Evolutionary conservation across 2,113 vertebrate genomes (phyloP), one percentile per base, ranked within the genome.

Genomic region (Gasterosteus nipponicus): DNA sequence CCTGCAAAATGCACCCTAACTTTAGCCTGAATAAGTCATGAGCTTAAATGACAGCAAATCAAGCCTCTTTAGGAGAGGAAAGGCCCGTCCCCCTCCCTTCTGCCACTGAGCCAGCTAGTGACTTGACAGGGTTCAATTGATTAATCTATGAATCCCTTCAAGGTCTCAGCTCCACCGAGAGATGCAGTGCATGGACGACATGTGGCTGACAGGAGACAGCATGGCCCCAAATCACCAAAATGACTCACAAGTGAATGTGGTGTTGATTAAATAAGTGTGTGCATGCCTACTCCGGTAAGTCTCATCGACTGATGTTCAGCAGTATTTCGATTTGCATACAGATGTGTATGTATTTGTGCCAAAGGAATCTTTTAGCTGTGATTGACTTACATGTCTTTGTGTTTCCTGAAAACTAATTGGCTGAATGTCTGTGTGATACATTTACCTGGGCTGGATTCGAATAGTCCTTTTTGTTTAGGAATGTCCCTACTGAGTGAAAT

Each of bases 191-290:
- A 42, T 57, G 78, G 49, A 79, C 74, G 58, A 16, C 26, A 38
- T 78, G 61, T 64, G 83, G 72, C 80, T 85, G 71, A 54, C 51
- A 77, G 66, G 81, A 78, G 76, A 66, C 73, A 56, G 78, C 78
- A 79, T 71, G 73, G 31, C 71, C 59, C 59, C 31, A 87, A 82
- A 73, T 78, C 78, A 75, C 80, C 57, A 38, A 73, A 75, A 78
- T 80, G 69, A 80, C 63, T 77, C 80, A 74, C 41, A 38, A 77
- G 77, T 74, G 78, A 90, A 90, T 90, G 83, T 79, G 86, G 7
- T 49, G 80, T 80, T 89, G 87, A 90, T 90, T 87, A 84, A 74
- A 87, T 89, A 89, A 90, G 81, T 80, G 80, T 73, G 82, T 81
- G 81, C 88, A 77, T 86, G 71, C 82, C 80, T 82, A 63, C 79